Conservation (phyloP, 2,888 invertebrate species). For the Leucophora obtusa region DNA sequence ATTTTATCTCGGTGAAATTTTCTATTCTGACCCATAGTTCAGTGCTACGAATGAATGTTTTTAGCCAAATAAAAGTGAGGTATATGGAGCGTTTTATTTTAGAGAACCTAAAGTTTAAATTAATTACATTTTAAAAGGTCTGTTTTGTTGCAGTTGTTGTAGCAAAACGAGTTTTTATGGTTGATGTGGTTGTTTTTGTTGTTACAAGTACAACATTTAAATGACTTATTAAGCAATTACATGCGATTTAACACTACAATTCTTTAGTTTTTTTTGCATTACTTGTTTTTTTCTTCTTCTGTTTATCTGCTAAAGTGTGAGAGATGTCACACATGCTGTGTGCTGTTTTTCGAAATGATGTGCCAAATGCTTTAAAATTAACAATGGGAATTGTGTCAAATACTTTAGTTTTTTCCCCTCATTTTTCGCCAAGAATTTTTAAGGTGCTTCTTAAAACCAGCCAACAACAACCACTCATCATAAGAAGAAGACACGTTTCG, state of each 20-base stretch:
- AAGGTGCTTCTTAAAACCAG: slow-evolving; percentile 51
- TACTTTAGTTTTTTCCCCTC: slow-evolving; percentile 65
- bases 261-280: slow-evolving; percentile 9
- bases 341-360: slow-evolving; percentile 57
- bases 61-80: neutral
- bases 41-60: neutral
- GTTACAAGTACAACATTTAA: slow-evolving; percentile 12
- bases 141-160: neutral
- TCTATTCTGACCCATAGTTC: slow-evolving; percentile 20
- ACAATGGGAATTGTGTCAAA: slow-evolving; percentile 76
- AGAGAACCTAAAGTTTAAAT: slow-evolving; percentile 41
- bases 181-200: neutral
- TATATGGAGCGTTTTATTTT: neutral
- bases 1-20: too few relatives aligned
- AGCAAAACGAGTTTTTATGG: neutral
- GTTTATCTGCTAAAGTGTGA: slow-evolving; percentile 59
- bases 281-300: neutral
- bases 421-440: slow-evolving; percentile 53
- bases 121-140: slow-evolving; percentile 61
- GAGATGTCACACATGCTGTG: slow-evolving; percentile 65
- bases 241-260: slow-evolving; percentile 57
- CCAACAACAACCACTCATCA: slow-evolving; percentile 25
- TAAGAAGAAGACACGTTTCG: neutral
- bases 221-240: slow-evolving; percentile 67
- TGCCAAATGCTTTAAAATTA: slow-evolving; percentile 66